Evolutionary conservation across 2,797 vertebrate species (phyloP).

Genomic region (Hipposideros larvatus): DNA sequence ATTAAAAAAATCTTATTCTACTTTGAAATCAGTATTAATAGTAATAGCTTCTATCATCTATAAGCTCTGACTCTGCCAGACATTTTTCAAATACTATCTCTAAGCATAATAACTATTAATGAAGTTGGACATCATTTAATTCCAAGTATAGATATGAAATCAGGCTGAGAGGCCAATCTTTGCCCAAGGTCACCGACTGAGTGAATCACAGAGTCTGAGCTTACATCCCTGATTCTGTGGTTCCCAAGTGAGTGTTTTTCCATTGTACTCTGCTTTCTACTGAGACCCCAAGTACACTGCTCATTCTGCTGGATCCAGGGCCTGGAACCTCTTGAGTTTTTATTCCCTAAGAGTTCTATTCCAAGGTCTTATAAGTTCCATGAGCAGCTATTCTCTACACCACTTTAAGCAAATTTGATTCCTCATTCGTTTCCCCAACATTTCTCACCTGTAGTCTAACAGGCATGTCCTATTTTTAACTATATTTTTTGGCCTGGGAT

Average conservation of each 20-base stretch:
- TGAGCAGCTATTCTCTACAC: neutral
- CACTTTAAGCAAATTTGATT: neutral
- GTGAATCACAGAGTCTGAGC: neutral
- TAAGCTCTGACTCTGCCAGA: neutral
- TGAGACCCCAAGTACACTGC: neutral
- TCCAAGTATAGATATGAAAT: neutral
- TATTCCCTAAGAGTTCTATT: neutral
- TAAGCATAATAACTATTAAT: neutral
- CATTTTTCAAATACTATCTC: neutral
- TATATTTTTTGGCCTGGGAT: constrained; percentile 18
- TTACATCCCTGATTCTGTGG: neutral
- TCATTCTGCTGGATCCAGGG: neutral
- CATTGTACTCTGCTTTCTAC: neutral
- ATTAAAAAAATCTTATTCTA: neutral
- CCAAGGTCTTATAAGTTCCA: neutral
- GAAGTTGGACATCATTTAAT: neutral
- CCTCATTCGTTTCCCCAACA: neutral
- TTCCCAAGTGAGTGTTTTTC: neutral
- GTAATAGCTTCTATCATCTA: neutral
- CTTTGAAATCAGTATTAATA: neutral
- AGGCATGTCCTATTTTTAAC: constrained; percentile 15
- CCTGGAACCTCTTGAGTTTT: neutral
- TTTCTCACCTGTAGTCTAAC: neutral
- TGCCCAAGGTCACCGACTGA: neutral
- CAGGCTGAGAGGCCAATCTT: neutral